phyloP scores from a whole-genome alignment of 2,888 invertebrate genomes.

The Chaetogeoica ovagalla region DNA sequence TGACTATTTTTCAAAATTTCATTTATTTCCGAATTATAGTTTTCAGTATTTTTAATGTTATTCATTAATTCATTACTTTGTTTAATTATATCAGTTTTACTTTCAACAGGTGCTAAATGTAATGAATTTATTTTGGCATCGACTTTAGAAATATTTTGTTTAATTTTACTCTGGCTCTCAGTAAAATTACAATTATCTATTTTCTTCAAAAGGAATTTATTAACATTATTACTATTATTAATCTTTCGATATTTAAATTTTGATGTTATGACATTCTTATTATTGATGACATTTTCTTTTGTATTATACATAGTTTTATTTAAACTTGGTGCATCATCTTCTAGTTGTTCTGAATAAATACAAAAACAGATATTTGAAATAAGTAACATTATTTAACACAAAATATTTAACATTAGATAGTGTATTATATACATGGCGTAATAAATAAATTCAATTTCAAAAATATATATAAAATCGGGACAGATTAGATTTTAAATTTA shows the following conservation, averaged over 20 bases:
- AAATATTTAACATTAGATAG: background rate
- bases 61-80: background rate
- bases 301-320: background rate
- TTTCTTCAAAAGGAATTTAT: constrained; percentile 20
- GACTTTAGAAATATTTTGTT: constrained; percentile 10
- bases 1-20: constrained; percentile 27
- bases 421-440: no score
- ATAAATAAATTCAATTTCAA: no score
- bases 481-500: background rate
- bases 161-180: background rate
- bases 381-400: background rate
- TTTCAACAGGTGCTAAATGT: background rate
- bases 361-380: constrained; percentile 2
- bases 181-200: constrained; percentile 26
- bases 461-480: no score
- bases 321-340: constrained; percentile 34
- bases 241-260: constrained; percentile 37
- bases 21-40: constrained; percentile 29
- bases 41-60: background rate
- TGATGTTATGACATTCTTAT: constrained; percentile 18
- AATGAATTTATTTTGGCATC: constrained; percentile 2
- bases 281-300: constrained; percentile 28
- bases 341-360: constrained; percentile 44
- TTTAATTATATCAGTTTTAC: background rate
- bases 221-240: constrained; percentile 12